Percentiles rank a stretch among this genome's conserved stretches.
These are phyloP conservation scores for Gymnodraco acuticeps DNA, from an alignment of 2,797 vertebrate species.

Conservation along the genomic window DNA sequence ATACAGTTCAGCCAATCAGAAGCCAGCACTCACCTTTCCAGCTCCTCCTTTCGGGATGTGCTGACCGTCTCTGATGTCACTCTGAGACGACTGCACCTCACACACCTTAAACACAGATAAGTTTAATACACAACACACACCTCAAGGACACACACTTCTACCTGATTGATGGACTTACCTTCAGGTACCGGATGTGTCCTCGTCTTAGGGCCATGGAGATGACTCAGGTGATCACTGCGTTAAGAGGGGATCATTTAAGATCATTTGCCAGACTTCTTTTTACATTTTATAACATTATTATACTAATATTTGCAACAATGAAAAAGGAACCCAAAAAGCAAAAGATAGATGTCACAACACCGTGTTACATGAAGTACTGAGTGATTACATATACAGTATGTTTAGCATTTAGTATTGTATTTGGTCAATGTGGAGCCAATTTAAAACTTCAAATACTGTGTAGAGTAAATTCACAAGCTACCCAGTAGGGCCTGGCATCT, in stretches of 20 bases:
- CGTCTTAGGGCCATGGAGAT: conserved; percentile 85
- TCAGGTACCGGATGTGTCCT: conserved; percentile 87
- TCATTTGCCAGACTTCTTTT: not conserved
- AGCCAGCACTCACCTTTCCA: conserved; percentile 66
- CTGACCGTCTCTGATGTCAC: conserved; percentile 77
- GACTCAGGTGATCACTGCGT: conserved; percentile 28
- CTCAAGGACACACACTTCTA: not conserved
- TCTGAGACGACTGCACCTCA: conserved; percentile 84
- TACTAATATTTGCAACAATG: too few species aligned
- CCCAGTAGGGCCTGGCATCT: too few species aligned
- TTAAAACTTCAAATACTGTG: too few species aligned
- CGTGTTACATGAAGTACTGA: too few species aligned
- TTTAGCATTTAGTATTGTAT: too few species aligned
- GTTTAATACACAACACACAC: not conserved
- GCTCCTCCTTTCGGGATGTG: conserved; percentile 65
- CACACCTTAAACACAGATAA: conserved; percentile 77
- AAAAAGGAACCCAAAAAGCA: too few species aligned
- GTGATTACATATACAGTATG: too few species aligned
- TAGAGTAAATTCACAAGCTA: too few species aligned
- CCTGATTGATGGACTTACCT: conserved; percentile 70
- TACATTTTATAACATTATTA: not conserved
- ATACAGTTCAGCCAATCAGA: not conserved
- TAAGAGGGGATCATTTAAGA: conserved; percentile 31
- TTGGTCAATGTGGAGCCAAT: too few species aligned
- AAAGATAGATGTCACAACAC: too few species aligned